phyloP scores from a whole-genome alignment of 1,140 invertebrate species.

The Neodiprion fabricii region DNA sequence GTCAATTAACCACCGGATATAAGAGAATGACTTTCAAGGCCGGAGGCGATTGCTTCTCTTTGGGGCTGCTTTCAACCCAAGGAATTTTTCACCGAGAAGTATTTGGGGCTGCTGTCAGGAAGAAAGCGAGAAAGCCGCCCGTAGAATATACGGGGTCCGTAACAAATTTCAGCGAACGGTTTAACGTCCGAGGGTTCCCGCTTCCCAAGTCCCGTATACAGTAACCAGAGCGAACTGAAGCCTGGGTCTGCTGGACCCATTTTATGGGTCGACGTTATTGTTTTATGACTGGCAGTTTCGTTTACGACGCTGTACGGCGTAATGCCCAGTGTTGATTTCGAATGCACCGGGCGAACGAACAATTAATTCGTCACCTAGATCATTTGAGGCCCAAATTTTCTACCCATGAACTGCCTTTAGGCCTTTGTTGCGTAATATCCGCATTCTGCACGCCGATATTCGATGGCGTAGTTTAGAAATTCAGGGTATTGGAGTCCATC shows the following conservation, averaged over 20 bases:
- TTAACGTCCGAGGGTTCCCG: constrained; percentile 1
- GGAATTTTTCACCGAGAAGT: too few species aligned
- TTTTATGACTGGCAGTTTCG: constrained; percentile 23
- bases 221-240: not conserved
- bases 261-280: constrained; percentile 32
- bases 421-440: too few species aligned
- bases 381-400: not conserved
- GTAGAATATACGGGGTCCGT: not conserved
- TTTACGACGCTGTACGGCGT: not conserved
- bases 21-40: too few species aligned
- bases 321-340: not conserved
- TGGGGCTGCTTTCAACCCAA: too few species aligned
- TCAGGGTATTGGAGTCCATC: not conserved
- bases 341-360: not conserved
- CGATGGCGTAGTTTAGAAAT: not conserved
- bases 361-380: not conserved
- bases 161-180: not conserved
- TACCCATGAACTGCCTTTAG: too few species aligned
- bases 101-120: too few species aligned
- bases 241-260: not conserved
- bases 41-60: too few species aligned
- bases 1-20: too few species aligned
- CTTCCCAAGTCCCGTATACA: not conserved
- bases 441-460: not conserved
- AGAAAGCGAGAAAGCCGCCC: too few species aligned